A percentile compares a stretch with the other conserved stretches of the same genome.
Evolutionary conservation across 2,113 vertebrate genomes (phyloP).

Genomic region (Gymnobelideus leadbeateri): DNA sequence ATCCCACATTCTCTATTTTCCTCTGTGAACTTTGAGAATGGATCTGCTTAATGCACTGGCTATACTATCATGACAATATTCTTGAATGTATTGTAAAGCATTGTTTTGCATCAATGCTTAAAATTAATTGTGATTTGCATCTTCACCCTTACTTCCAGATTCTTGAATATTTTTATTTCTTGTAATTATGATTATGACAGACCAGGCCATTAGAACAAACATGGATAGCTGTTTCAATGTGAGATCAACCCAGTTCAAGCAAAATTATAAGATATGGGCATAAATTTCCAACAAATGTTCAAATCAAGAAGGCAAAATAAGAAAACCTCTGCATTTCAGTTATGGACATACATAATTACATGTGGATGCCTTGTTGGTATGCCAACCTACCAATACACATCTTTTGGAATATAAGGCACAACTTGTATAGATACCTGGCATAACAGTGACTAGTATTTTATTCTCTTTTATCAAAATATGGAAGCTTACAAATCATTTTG

Average conservation of each 20-base stretch:
- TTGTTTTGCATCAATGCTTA: neutral
- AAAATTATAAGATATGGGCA: neutral
- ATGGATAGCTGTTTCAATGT: neutral
- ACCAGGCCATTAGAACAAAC: neutral
- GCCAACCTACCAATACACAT: neutral
- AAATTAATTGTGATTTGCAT: constrained; percentile 18
- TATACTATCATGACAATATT: neutral
- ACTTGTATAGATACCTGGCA: neutral
- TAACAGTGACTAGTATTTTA: neutral
- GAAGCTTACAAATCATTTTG: neutral
- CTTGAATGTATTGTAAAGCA: neutral
- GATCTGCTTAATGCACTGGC: neutral
- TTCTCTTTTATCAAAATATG: neutral
- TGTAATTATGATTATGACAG: neutral
- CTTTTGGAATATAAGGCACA: neutral
- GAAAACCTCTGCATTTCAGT: neutral
- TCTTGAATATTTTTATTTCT: constrained; percentile 21
- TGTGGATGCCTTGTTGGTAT: neutral
- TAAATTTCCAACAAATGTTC: neutral
- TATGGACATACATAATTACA: neutral
- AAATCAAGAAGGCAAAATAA: neutral
- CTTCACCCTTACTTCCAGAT: neutral
- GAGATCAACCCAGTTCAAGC: neutral
- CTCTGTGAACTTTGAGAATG: neutral
- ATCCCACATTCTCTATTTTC: neutral